Evolutionary conservation across 2,888 invertebrate species (phyloP), one percentile per base, ranked within the genome.

Genomic region (Parnassius smintheus): DNA sequence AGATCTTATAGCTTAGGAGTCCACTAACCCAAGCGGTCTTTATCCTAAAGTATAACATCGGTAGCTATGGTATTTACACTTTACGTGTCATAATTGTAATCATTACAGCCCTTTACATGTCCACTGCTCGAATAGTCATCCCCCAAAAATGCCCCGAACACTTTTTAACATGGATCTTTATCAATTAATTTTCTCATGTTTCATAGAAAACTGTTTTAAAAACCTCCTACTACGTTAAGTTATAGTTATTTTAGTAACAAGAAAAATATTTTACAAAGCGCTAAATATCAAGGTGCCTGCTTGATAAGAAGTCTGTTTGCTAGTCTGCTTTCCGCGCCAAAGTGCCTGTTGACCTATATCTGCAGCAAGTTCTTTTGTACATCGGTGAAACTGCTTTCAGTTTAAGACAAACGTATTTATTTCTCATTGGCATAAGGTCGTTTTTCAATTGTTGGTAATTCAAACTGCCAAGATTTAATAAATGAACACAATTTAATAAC

Each of bases 331-430:
- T 59, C 54, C 59, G 53, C 50, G 51, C 46, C 41, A 59, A 58
- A 63, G 59, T 63, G 59, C 59, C 63, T 59, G 51, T 63, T 59
- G 63, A 63, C 63, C 63, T 53, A 63, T 41, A 63, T 63, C 46
- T 55, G 56, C 18, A 8, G 59, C 46, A 42, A 56, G 51, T 59
- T 63, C 63, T 63, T 63, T 63, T 59, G 59, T 63, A 59, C 55
- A 59, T 52, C 59, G n/a, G 22, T 11, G 59, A 41, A 58, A 51
- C 62, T 45, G 63, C 51, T 59, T 59, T 63, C 41, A 56, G 51
- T 59, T 59, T 63, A 56, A 59, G 56, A 63, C 56, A 56, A 59
- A 63, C 22, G 59, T 59, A 59, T 63, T 63, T 63, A 59, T 42
- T 56, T 45, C 56, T 51, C 59, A 56, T 55, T 18, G 51, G n/a